These are phyloP conservation scores for Drosophila azteca DNA, from an alignment of 1,140 invertebrate species.

Conservation along the genomic window DNA sequence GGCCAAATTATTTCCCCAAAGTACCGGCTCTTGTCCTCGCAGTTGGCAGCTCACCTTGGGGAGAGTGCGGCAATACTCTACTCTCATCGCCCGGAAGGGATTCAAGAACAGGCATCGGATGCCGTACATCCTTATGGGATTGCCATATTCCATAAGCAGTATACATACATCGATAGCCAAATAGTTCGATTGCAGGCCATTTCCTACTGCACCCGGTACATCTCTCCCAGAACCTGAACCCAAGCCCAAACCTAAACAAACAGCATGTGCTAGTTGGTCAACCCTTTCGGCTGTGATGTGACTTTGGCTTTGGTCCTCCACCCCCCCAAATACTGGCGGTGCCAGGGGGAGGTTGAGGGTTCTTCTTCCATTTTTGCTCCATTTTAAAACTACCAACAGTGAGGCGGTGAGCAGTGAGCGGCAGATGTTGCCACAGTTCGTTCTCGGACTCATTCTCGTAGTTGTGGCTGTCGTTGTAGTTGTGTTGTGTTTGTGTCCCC, in stretches of 20 bases:
- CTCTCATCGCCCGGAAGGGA: background rate
- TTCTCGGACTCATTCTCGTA: constrained; percentile 12
- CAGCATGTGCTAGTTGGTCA: no score
- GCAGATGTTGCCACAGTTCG: constrained; percentile 7
- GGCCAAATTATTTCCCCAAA: constrained; percentile 47
- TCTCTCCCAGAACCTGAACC: no score
- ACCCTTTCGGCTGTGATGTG: background rate
- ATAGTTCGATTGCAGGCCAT: no score
- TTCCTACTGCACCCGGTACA: no score
- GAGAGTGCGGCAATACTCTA: background rate
- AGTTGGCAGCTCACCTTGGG: constrained; percentile 3
- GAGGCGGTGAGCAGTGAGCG: constrained; percentile 1
- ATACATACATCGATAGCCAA: no score
- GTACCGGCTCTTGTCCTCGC: constrained; percentile 16
- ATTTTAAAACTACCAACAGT: constrained; percentile 15
- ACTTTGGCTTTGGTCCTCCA: no score
- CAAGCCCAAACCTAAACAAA: no score
- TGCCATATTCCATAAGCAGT: no score
- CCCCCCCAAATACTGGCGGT: background rate
- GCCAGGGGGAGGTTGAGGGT: no score
- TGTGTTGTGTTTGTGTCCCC: constrained; percentile 20
- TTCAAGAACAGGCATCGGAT: background rate
- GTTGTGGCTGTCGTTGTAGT: background rate
- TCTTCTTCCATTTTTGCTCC: background rate
- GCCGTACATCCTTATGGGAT: no score